A percentile compares a stretch with the other conserved stretches of the same genome.
These are phyloP conservation scores for Sphaerodactylus townsendi DNA, from an alignment of 2,113 vertebrate genomes.

Conservation along the genomic window DNA sequence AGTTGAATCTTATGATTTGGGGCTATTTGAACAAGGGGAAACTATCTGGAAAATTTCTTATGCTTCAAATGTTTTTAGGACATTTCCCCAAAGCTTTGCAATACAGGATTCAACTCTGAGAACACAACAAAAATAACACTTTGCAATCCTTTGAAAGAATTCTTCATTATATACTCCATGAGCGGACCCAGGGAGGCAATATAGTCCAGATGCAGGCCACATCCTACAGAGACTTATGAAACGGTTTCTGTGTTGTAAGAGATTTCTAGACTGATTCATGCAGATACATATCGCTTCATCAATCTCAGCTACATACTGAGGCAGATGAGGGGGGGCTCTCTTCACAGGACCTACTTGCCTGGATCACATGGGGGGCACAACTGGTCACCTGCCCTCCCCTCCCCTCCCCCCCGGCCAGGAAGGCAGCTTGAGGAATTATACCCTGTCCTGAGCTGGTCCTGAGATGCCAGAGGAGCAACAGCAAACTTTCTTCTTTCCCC, in stretches of 20 bases:
- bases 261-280: background rate
- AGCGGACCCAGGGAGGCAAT: background rate
- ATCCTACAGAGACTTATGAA: background rate
- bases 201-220: background rate
- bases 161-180: background rate
- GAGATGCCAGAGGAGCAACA: no score
- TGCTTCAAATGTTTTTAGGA: background rate
- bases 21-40: background rate
- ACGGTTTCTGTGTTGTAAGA: background rate
- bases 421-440: no score
- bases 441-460: no score
- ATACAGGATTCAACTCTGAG: background rate
- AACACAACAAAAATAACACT: background rate
- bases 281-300: background rate
- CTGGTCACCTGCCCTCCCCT: no score
- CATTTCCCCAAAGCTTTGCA: background rate
- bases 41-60: background rate
- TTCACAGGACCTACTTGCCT: no score
- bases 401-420: no score
- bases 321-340: no score
- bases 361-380: no score
- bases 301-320: background rate
- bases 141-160: background rate
- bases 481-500: no score
- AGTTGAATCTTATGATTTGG: background rate